Percentiles rank a stretch among this genome's conserved stretches.
Conservation (phyloP, 2,888 invertebrate genomes). For the Tetramorium bicarinatum region DNA sequence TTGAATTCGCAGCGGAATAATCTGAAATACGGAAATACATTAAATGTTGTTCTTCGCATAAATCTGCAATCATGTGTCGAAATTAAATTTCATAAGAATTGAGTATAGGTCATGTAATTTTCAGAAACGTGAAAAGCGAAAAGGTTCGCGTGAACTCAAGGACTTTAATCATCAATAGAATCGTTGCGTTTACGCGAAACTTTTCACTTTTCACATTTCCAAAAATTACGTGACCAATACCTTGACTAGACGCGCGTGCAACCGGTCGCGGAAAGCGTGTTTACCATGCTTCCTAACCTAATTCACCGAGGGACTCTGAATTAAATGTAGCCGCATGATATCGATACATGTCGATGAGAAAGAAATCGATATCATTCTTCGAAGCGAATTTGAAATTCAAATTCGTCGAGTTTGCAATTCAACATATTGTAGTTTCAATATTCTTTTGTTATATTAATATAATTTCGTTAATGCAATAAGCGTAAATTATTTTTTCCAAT, state of each 20-base stretch:
- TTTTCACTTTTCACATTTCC: too few relatives aligned
- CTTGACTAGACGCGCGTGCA: background rate
- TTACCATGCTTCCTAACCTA: slow-evolving; percentile 20
- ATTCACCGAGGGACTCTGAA: background rate
- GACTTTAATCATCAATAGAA: too few relatives aligned
- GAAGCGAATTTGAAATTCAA: background rate
- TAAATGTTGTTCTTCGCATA: background rate
- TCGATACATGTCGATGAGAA: background rate
- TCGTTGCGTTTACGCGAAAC: too few relatives aligned
- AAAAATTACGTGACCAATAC: too few relatives aligned
- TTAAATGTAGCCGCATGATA: background rate
- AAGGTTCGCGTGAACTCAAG: too few relatives aligned
- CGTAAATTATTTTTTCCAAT: background rate
- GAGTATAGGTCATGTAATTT: too few relatives aligned
- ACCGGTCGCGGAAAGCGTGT: background rate
- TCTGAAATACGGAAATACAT: background rate
- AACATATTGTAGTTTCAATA: background rate
- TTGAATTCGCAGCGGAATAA: background rate
- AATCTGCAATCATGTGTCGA: background rate
- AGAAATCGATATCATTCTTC: background rate
- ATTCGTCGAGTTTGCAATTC: background rate
- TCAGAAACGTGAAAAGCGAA: too few relatives aligned
- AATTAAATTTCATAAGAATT: background rate
- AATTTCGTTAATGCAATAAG: background rate
- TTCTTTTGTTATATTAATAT: background rate